Evolutionary conservation across 2,888 invertebrate genomes (phyloP), one percentile per base, ranked within the genome.

Genomic region (Aleiodes testaceus): DNA sequence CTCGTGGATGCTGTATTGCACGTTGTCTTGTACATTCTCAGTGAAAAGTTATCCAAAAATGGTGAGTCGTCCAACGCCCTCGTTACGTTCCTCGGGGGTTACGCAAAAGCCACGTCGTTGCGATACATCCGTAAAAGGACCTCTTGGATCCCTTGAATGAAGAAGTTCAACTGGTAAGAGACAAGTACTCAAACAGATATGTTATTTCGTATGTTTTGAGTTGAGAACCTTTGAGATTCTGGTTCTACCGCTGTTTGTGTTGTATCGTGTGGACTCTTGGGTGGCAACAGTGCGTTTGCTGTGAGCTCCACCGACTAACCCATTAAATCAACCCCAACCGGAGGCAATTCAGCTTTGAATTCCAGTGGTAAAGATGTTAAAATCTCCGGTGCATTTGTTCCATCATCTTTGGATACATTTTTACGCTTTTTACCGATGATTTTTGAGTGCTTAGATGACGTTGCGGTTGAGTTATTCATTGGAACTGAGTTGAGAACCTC

Each of bases 401-500:
- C 14, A 16, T 45, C 63, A n/a, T 45, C 6, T 22, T 45, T 4
- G n/a, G n/a, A 45, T 47, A 22, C 63, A n/a, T 45, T 6, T 22
- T 45, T 4, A 6, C 22, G 18, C 45, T 45, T 2, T 22, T 22
- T 45, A 22, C 44, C 20, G 44, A 30, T 3, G 7, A 26, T 16
- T 47, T 26, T 59, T 45, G 12, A 18, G 14, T 30, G 14, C 14
- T 20, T 45, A n/a, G 7, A 18, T n/a, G 44, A 45, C 18, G 12
- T 42, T 14, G 5, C 20, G 18, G 16, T 53, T 11, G 42, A 14
- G 7, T 66, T 53, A 9, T 47, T 55, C 50, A 30, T 14, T 47
- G 14, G 16, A 9, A 71, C 59, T 50, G 70, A 69, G 71, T 84
- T 85, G 86, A 85, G 86, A 85, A 85, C 85, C 86, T 75, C 77